Evolutionary conservation across 2,113 vertebrate species (phyloP), one percentile per base, ranked within the genome.

Genomic region (Suricata suricatta): DNA sequence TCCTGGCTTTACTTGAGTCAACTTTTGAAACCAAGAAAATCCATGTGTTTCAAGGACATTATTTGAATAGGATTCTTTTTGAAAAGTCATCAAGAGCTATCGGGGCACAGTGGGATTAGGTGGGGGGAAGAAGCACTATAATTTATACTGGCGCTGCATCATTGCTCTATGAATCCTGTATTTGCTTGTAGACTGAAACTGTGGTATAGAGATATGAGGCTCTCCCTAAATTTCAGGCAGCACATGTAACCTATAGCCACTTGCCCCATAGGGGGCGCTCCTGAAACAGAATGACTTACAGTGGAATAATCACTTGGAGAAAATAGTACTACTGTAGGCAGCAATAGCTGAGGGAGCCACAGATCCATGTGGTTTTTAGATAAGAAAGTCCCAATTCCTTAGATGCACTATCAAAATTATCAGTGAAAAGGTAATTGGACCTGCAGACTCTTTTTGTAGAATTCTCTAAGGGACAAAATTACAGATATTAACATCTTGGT

Each of bases 401-500:
- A 71, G 47, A 31, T 83, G 29, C 63, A 88, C 76, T 93, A 94
- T 92, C 72, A 95, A 89, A 96, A 97, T 95, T 93, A 93, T 81
- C 69, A 87, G 57, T 83, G 76, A 89, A 96, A 63, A n/a, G 33
- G 27, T 89, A 97, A 92, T n/a, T 85, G 82, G 74, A 88, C 64
- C 35, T 19, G 31, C 50, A 81, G 38, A 66, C 35, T 69, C 60
- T 76, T 87, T 96, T 95, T 54, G 71, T 54, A 93, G 86, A 92
- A 68, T 95, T 96, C 50, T 71, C 84, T 95, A 74, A 76, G 76
- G 76, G 93, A 97, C 33, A 38, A 60, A 89, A 97, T 97, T 82
- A 89, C 8, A 90, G 71, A 88, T 63, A 81, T 94, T 96, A 92
- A 54, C 54, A 87, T 96, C 80, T 88, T 96, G 80, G 83, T 93